A percentile compares a stretch with the other conserved stretches of the same genome.
Evolutionary conservation across 2,113 vertebrate species (phyloP).

Genomic region (Genyomyrus donnyi): DNA sequence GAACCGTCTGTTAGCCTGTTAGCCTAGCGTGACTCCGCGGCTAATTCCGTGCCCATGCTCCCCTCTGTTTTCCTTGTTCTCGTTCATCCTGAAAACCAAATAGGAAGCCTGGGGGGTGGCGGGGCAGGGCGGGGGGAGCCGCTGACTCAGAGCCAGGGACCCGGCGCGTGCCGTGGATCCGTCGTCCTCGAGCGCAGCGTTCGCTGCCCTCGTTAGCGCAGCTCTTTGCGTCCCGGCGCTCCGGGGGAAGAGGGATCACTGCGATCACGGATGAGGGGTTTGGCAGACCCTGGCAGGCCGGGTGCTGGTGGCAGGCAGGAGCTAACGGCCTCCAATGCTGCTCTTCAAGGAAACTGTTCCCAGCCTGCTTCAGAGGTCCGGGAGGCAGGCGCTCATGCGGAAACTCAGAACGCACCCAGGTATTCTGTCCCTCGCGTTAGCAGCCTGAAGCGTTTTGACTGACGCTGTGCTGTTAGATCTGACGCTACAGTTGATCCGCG

Average conservation of each 20-base stretch:
- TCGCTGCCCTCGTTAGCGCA: conserved; percentile 61
- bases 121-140: background rate
- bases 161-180: background rate
- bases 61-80: background rate
- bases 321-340: conserved; percentile 50
- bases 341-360: background rate
- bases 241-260: conserved; percentile 62
- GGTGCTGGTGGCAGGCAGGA: conserved; percentile 51
- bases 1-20: background rate
- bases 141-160: background rate
- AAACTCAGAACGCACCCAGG: background rate
- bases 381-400: background rate
- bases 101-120: background rate
- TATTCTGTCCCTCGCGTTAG: too few relatives aligned
- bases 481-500: background rate
- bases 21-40: background rate
- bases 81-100: background rate
- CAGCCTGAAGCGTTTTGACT: background rate
- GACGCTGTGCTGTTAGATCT: background rate
- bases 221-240: conserved; percentile 64
- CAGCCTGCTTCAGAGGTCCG: conserved; percentile 54
- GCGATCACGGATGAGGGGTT: conserved; percentile 14
- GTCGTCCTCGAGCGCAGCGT: conserved; percentile 21
- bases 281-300: conserved; percentile 48
- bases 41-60: background rate